Conservation (phyloP, 2,797 vertebrate genomes). For the Xenentodon cancila region DNA sequence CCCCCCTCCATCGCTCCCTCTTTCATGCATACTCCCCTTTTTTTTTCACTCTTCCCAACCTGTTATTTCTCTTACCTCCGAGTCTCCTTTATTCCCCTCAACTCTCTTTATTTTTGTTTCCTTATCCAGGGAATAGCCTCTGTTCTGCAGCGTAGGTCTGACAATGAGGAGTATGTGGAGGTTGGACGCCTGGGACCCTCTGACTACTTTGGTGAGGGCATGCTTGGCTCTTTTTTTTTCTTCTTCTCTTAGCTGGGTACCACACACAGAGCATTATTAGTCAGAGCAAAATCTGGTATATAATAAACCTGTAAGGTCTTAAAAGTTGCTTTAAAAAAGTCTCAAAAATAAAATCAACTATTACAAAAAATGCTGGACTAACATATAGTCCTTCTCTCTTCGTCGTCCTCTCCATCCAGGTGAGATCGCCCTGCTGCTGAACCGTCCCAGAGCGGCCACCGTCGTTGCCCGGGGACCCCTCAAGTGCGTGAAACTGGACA, state of each 20-base stretch:
- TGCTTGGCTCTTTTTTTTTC: not conserved
- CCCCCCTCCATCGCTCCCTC: constrained; percentile 10
- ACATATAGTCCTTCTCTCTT: not conserved
- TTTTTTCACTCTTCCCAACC: too few relatives aligned
- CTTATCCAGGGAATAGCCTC: constrained; percentile 91
- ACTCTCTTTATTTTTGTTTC: constrained; percentile 26
- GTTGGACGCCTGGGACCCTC: constrained; percentile 95
- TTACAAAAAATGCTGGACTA: too few relatives aligned
- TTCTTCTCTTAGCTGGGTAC: not conserved
- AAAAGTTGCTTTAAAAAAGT: too few relatives aligned
- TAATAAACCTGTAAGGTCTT: too few relatives aligned
- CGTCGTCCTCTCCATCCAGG: constrained; percentile 72
- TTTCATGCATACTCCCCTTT: constrained; percentile 22
- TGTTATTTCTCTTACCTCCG: constrained; percentile 12
- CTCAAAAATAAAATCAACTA: not conserved
- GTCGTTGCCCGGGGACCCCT: constrained; percentile 94
- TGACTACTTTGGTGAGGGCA: constrained; percentile 94
- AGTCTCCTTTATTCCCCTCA: constrained; percentile 16
- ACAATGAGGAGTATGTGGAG: constrained; percentile 95
- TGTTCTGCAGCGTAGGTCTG: constrained; percentile 94
- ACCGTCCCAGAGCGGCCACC: constrained; percentile 92
- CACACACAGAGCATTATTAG: not conserved
- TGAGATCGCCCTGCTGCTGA: constrained; percentile 93
- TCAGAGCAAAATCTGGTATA: too few relatives aligned
- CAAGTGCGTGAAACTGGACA: constrained; percentile 95